Conservation (phyloP, 2,888 invertebrate species). For the Parnassius apollo region DNA sequence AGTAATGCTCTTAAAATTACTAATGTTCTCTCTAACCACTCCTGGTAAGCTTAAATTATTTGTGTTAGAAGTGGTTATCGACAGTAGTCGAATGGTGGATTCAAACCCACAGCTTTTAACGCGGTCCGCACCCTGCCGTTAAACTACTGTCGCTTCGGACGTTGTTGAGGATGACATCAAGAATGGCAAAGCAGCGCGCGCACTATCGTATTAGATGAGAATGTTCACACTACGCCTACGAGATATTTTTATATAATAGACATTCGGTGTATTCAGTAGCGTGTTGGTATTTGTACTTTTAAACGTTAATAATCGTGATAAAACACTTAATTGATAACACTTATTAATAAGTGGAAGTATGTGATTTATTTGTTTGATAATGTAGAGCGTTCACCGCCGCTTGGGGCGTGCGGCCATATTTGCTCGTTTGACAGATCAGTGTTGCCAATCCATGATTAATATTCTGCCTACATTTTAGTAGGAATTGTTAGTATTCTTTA, state of each 20-base stretch:
- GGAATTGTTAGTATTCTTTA: no score
- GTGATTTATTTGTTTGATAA: conserved; percentile 56
- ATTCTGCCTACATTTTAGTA: no score
- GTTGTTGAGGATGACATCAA: not conserved
- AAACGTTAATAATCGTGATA: conserved; percentile 57
- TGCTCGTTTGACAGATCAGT: conserved; percentile 33
- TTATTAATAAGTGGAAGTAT: conserved; percentile 57
- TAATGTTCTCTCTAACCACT: no score
- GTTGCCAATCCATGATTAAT: conserved; percentile 17
- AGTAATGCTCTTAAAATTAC: no score
- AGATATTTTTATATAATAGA: conserved; percentile 77
- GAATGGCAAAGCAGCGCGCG: conserved; percentile 58
- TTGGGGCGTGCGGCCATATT: conserved; percentile 72
- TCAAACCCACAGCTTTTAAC: no score
- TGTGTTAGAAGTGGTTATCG: no score
- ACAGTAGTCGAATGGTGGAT: no score
- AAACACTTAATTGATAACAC: conserved; percentile 41
- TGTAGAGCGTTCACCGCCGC: conserved; percentile 54
- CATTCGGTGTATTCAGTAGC: conserved; percentile 72
- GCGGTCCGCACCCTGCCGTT: no score
- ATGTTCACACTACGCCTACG: conserved; percentile 70
- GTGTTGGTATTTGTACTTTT: conserved; percentile 73
- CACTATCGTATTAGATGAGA: conserved; percentile 50
- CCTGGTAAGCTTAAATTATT: no score
- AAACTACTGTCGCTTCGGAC: no score